A percentile compares a stretch with the other conserved stretches of the same genome.
Conservation (phyloP, 2,797 vertebrate genomes). For the Dicrostonyx torquatus region DNA sequence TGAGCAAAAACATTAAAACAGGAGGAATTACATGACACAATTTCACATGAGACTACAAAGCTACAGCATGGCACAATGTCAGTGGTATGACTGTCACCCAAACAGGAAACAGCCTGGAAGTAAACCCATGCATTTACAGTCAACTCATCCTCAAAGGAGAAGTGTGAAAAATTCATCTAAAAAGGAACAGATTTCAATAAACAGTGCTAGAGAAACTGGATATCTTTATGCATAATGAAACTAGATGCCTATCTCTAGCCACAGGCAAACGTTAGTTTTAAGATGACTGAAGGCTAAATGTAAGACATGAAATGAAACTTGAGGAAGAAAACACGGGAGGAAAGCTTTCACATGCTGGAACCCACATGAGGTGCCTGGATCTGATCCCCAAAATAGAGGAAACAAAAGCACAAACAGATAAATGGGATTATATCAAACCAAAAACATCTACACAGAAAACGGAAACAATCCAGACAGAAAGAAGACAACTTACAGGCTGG, state of each 20-base stretch:
- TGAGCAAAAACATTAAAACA: not conserved
- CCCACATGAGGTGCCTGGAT: not conserved
- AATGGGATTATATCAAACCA: not conserved
- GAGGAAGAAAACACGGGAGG: not conserved
- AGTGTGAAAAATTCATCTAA: not conserved
- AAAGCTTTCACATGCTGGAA: not conserved
- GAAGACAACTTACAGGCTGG: not conserved
- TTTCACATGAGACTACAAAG: not conserved
- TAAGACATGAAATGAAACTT: not conserved
- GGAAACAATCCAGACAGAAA: not conserved
- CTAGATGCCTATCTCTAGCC: not conserved
- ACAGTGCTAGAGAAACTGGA: not conserved
- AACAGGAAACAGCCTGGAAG: not conserved
- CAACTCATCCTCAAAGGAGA: not conserved
- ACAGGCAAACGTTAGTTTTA: not conserved
- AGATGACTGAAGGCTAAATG: not conserved
- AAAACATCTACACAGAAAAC: not conserved
- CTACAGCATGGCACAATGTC: not conserved
- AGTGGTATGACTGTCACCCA: not conserved
- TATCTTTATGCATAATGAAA: not conserved
- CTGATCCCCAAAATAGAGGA: not conserved
- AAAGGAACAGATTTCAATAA: not conserved
- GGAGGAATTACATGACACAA: not conserved
- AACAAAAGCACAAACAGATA: constrained; percentile 1
- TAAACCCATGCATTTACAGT: not conserved